Conservation (phyloP, 2,797 vertebrate genomes). For the Menidia menidia region DNA sequence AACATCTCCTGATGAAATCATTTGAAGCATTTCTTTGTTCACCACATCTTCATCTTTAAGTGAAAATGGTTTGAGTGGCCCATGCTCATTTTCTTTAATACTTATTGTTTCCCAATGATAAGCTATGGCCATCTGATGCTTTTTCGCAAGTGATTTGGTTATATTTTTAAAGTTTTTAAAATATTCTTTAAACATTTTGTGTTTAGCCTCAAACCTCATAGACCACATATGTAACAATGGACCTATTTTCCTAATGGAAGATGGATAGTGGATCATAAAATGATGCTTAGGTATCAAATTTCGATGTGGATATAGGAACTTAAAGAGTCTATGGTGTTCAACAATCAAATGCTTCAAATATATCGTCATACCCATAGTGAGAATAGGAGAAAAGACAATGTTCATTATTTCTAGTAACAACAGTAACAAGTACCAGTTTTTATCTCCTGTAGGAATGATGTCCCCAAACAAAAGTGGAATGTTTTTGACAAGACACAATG, state of each 20-base stretch:
- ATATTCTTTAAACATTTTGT: not conserved
- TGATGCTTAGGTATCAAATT: not conserved
- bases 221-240: not conserved
- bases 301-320: not conserved
- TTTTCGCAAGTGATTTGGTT: slow-evolving; percentile 28
- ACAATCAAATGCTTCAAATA: not conserved
- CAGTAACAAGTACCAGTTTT: not conserved
- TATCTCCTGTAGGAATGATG: slow-evolving; percentile 27
- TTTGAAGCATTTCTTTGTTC: not conserved
- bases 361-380: not conserved
- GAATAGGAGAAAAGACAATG: not conserved
- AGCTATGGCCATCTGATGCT: slow-evolving; percentile 6
- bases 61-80: slow-evolving; percentile 19
- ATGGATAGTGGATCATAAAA: slow-evolving; percentile 1
- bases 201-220: slow-evolving; percentile 7
- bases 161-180: slow-evolving; percentile 24
- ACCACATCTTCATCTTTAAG: not conserved
- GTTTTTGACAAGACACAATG: slow-evolving; percentile 39
- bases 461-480: slow-evolving; percentile 51
- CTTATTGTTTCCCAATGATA: not conserved
- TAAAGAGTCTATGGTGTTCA: not conserved
- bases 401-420: not conserved
- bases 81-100: not conserved
- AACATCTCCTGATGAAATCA: not conserved
- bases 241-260: not conserved